Evolutionary conservation across 2,797 vertebrate species (phyloP), one percentile per base, ranked within the genome.

Genomic region (Myotis planiceps): DNA sequence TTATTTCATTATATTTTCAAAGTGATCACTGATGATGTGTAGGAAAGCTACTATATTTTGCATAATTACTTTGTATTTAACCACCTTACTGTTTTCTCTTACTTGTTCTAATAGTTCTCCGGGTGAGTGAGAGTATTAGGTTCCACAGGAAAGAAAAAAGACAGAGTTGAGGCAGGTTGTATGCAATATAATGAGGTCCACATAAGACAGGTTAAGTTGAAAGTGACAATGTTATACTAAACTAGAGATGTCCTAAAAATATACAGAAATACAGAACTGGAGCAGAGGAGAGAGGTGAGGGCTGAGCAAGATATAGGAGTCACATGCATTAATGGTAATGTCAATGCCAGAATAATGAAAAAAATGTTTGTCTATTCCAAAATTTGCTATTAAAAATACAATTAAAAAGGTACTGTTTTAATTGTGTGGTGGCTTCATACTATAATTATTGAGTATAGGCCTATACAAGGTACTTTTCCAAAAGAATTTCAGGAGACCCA

Each of bases 391-490:
- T 79, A 94, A 74, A 91, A 94, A 92, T 25, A 94, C 75, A 94
- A 85, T 71, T 53, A 87, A 90, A 86, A 86, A 88, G 51, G 71
- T 15, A 63, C 75, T 53, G 63, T 34, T 66, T 34, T 32, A 66
- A 93, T 27, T 78, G 47, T 72, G 68, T 51, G 14, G 78, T 88
- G 42, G 84, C 92, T 93, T 97, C 90, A 76, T n/a, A 83, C 90
- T 86, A 75, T 27, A 94, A 83, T 90, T 51, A 94, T 19, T 69
- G 84, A 93, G 55, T 45, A 69, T 3, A 84, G 83, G 79, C 12
- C 53, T 78, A 32, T 65, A 87, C 92, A 86, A 80, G 66, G 69
- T 82, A 76, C 47, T 96, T 94, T 97, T 96, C 90, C 85, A 94
- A 68, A 95, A 66, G 90, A 94, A 92, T 88, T 92, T 93, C 92